Percentiles rank a stretch among this genome's conserved stretches.
Evolutionary conservation across 2,797 vertebrate species (phyloP).

Genomic region (Anisognathus igniventris): DNA sequence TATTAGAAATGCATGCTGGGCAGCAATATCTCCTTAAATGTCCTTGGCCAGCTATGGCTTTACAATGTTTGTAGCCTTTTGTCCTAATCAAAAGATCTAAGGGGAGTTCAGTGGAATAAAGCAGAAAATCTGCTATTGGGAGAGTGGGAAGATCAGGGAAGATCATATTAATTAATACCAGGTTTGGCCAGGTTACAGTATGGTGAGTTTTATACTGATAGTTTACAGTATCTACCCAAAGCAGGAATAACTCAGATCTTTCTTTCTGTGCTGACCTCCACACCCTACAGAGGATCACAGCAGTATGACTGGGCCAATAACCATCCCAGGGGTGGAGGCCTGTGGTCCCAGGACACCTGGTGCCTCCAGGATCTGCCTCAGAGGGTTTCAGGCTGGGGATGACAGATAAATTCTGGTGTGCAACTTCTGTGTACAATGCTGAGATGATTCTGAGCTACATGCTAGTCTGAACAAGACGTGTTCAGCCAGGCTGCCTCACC

Average conservation of each 20-base stretch:
- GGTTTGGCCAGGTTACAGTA: not conserved
- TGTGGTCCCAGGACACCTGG: not conserved
- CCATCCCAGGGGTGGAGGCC: not conserved
- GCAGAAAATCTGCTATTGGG: not conserved
- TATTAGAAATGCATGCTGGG: not conserved
- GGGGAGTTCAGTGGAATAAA: not conserved
- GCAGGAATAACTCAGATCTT: not conserved
- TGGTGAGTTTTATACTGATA: not conserved
- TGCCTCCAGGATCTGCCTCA: not conserved
- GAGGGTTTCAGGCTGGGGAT: not conserved
- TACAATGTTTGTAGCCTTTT: not conserved
- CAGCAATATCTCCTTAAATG: not conserved
- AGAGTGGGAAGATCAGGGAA: not conserved
- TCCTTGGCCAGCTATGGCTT: not conserved
- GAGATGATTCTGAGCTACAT: not conserved
- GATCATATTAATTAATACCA: not conserved
- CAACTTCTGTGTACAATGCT: not conserved
- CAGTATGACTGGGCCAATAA: not conserved
- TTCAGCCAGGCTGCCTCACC: not conserved
- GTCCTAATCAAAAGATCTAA: not conserved
- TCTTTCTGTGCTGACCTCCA: not conserved
- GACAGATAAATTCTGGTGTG: not conserved
- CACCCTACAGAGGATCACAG: not conserved
- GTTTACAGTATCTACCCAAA: not conserved
- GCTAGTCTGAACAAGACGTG: accelerated